A percentile compares a stretch with the other conserved stretches of the same genome.
These are phyloP conservation scores for Drosophila prosaltans DNA, from an alignment of 1,140 invertebrate species.

Conservation along the genomic window DNA sequence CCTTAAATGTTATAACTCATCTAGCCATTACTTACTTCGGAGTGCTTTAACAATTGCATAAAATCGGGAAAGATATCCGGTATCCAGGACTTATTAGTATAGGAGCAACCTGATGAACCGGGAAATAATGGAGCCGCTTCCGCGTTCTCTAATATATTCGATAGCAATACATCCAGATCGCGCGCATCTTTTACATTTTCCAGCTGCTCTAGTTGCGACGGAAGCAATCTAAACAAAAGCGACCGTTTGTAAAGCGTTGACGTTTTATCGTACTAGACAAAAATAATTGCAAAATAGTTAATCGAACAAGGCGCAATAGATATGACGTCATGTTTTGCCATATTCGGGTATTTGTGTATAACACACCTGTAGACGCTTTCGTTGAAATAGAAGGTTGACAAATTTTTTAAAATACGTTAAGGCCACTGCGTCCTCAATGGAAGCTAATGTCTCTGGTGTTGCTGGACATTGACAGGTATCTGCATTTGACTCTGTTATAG, in stretches of 20 bases:
- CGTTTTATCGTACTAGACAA: slow-evolving; percentile 46
- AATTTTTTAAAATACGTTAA: slow-evolving; percentile 74
- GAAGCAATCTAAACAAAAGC: slow-evolving; percentile 54
- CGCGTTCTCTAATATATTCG: slow-evolving; percentile 51
- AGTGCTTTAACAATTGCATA: slow-evolving; percentile 42
- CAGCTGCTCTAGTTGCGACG: slow-evolving; percentile 56
- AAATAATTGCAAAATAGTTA: slow-evolving; percentile 23
- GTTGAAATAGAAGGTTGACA: slow-evolving; percentile 56
- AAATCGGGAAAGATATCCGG: slow-evolving; percentile 61
- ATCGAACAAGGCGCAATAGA: slow-evolving; percentile 20
- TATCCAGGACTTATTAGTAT: slow-evolving; percentile 38
- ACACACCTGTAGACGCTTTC: slow-evolving; percentile 58
- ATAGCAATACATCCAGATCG: slow-evolving; percentile 66
- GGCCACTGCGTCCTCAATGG: slow-evolving; percentile 52
- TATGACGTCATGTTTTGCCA: slow-evolving; percentile 58
- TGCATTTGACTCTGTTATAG: slow-evolving; percentile 9
- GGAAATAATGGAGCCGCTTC: slow-evolving; percentile 31
- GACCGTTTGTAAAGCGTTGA: slow-evolving; percentile 48
- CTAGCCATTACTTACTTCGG: slow-evolving; percentile 55
- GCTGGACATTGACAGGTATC: slow-evolving; percentile 33
- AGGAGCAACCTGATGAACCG: slow-evolving; percentile 26
- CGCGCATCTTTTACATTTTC: slow-evolving; percentile 56
- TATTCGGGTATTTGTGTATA: slow-evolving; percentile 3
- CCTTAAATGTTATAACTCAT: too few species aligned
- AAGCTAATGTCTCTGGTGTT: slow-evolving; percentile 21